Base-by-base conservation (phyloP, 2,888 invertebrate species). In the Lymantria monacha region DNA sequence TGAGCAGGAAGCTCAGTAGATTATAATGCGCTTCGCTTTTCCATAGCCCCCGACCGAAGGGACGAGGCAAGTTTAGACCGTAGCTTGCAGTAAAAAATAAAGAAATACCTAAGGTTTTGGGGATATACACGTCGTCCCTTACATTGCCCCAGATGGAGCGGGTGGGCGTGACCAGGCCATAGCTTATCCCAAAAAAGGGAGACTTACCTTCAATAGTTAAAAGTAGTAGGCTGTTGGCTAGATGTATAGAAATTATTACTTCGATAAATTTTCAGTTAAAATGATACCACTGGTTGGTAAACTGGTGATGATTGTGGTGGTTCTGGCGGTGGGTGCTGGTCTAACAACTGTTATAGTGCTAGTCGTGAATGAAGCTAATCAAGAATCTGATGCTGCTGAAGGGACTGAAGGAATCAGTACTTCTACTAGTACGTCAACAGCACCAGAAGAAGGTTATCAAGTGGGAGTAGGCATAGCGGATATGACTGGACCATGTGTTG, bases 401-500 rank as follows among this genome's bases (percentile, higher is more conserved):
- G 42, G n/a, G 2, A 5, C 42, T 9, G 42, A 42, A 10, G 42
- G n/a, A 5, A 5, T 15, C 8, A n/a, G 42, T 10, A 45, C 46
- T 0, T 52, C 51, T 0, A 33, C 33, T 8, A 33, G 9, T 8
- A 5, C 33, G 9, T 40, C 52, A 0, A 44, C 51, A 5, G 46
- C n/a, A 3, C 47, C 13, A 7, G 46, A 41, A 13, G 49, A 30
- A 9, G 46, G 30, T 30, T 88, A 82, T 44, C 58, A 76, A 46
- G 88, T 98, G 33, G 98, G 98, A 5, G 95, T 97, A 7, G 98
- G 98, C 0, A 96, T 96, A 44, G 96, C 96, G 1, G 98, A 98
- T 83, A 94, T 95, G 73, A 98, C 98, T 0, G 98, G 98, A 15
- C 98, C 98, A 0, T 93, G 95, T n/a, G 97, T 95, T 9, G 98